Evolutionary conservation across 2,113 vertebrate species (phyloP).

Genomic region (Calypte anna): DNA sequence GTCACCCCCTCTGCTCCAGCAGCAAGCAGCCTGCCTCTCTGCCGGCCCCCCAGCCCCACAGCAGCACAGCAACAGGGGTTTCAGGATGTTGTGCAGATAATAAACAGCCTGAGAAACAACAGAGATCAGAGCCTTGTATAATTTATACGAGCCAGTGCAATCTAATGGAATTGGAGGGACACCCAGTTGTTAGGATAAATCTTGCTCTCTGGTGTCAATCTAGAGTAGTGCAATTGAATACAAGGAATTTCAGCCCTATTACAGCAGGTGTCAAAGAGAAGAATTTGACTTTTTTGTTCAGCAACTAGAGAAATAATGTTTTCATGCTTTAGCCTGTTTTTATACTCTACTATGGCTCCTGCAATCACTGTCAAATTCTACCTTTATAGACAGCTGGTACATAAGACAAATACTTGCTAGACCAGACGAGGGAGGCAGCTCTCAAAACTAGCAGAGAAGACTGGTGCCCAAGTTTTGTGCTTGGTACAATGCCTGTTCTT

Average conservation of each 20-base stretch:
- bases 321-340: not conserved
- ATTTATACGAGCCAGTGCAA: not conserved
- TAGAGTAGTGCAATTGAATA: conserved; percentile 4
- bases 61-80: not conserved
- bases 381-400: not conserved
- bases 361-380: not conserved
- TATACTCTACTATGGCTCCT: not conserved
- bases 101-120: not conserved
- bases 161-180: not conserved
- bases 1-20: not conserved
- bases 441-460: not conserved
- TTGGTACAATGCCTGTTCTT: not conserved
- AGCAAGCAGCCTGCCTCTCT: not conserved
- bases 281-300: not conserved
- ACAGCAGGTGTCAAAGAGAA: not conserved
- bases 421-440: fast-evolving
- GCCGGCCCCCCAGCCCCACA: not conserved
- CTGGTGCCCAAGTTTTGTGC: not conserved
- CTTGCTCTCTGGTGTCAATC: conserved; percentile 48
- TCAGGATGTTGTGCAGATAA: not conserved
- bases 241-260: not conserved
- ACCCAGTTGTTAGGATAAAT: not conserved
- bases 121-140: not conserved
- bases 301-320: not conserved
- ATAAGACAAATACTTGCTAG: not conserved